Conservation (phyloP, 2,797 vertebrate genomes). For the Macrochelys suwanniensis region DNA sequence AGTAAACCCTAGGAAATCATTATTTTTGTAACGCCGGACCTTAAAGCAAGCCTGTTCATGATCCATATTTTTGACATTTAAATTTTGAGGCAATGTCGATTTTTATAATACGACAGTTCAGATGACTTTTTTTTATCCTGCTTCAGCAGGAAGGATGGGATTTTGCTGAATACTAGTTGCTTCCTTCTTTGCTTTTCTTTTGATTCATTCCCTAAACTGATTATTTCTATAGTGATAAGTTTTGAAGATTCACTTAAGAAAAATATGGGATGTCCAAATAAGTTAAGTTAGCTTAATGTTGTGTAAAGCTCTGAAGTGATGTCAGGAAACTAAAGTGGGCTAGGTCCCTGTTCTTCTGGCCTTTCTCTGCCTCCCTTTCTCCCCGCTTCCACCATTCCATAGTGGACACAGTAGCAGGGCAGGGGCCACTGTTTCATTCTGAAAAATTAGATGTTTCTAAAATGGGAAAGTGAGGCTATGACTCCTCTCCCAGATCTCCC, state of each 20-base stretch:
- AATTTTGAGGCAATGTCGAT: not conserved
- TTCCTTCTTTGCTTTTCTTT: not conserved
- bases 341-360: not conserved
- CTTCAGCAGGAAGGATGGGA: not conserved
- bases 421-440: not conserved
- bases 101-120: not conserved
- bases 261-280: too few relatives aligned
- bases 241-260: not conserved
- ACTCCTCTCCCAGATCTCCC: not conserved
- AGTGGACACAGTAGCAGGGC: not conserved
- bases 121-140: not conserved
- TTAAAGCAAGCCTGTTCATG: not conserved
- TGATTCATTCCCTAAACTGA: not conserved
- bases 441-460: not conserved
- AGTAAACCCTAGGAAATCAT: not conserved
- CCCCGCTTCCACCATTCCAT: not conserved
- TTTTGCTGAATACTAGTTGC: not conserved
- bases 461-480: not conserved
- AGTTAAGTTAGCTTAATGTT: not conserved
- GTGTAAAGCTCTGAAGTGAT: not conserved
- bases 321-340: not conserved
- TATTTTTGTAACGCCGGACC: not conserved
- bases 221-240: not conserved
- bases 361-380: not conserved
- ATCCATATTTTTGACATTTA: not conserved